phyloP scores from a whole-genome alignment of 2,113 vertebrate genomes.

The Mormoops blainvillei region DNA sequence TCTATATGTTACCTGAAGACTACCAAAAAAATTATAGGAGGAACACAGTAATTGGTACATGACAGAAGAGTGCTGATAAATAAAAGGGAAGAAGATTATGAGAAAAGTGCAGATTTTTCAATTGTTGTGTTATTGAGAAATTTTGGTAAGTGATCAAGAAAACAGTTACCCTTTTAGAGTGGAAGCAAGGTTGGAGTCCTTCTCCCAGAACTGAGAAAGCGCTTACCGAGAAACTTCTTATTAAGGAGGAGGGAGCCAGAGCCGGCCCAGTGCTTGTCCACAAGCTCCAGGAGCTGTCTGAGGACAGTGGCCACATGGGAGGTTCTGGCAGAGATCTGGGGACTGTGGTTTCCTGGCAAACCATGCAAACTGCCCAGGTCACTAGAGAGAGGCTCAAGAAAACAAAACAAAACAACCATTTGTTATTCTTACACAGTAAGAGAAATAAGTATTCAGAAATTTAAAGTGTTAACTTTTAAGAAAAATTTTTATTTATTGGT shows the following conservation, averaged over 20 bases:
- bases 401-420: constrained; percentile 43
- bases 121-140: constrained; percentile 11
- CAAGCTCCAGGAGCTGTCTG: constrained; percentile 77
- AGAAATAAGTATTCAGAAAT: constrained; percentile 12
- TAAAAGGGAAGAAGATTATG: background rate
- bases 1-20: constrained; percentile 7
- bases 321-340: constrained; percentile 41
- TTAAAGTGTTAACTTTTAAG: constrained; percentile 1
- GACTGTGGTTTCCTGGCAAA: constrained; percentile 63
- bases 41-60: background rate
- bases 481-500: background rate
- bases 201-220: background rate
- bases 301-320: constrained; percentile 74
- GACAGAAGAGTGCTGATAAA: background rate
- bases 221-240: constrained; percentile 77
- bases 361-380: constrained; percentile 66
- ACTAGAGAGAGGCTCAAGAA: constrained; percentile 69
- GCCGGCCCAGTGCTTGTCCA: constrained; percentile 81
- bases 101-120: background rate
- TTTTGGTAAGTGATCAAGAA: background rate
- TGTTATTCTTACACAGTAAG: constrained; percentile 57
- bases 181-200: background rate
- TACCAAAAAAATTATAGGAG: background rate
- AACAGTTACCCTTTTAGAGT: background rate
- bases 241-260: constrained; percentile 80